A percentile compares a stretch with the other conserved stretches of the same genome.
phyloP scores from a whole-genome alignment of 30 jellyfish, hydroid and myxozoan genomes.

The Mastigias papua region DNA sequence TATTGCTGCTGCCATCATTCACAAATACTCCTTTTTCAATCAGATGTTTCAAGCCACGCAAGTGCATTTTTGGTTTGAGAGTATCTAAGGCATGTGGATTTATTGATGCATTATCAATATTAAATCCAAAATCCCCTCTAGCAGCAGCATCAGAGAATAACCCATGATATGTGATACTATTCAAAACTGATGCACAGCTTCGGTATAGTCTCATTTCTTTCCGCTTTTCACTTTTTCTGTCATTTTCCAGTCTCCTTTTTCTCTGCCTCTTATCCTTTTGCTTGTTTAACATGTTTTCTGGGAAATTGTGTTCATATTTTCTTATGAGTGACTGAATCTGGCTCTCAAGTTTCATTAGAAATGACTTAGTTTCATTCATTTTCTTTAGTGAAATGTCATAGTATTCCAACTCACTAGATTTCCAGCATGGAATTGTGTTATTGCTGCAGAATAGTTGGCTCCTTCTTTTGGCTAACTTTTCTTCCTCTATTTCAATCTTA shows the following conservation, averaged over 20 bases:
- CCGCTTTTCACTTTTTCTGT: neutral
- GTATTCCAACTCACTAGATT: neutral
- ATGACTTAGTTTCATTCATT: conserved; percentile 30
- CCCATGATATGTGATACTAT: conserved; percentile 23
- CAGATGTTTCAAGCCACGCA: conserved; percentile 45
- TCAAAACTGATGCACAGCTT: conserved; percentile 46
- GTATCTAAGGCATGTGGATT: conserved; percentile 44
- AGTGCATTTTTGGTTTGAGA: conserved; percentile 50
- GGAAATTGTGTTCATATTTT: neutral
- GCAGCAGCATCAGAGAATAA: conserved; percentile 48
- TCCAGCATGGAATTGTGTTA: conserved; percentile 8
- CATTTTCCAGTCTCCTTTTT: neutral
- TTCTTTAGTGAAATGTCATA: conserved; percentile 9
- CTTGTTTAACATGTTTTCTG: neutral
- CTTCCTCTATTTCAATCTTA: neutral
- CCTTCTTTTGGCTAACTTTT: neutral
- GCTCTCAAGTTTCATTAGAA: conserved; percentile 28
- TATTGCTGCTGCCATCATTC: neutral
- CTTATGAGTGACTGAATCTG: conserved; percentile 14
- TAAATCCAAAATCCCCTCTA: conserved; percentile 44
- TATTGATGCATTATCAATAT: conserved; percentile 43
- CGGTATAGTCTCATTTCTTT: conserved; percentile 24
- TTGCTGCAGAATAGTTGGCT: neutral
- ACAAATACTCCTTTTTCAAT: conserved; percentile 30
- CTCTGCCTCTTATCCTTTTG: conserved; percentile 21